Evolutionary conservation across 2,888 invertebrate species (phyloP).

Genomic region (Drosophila kanekoi): DNA sequence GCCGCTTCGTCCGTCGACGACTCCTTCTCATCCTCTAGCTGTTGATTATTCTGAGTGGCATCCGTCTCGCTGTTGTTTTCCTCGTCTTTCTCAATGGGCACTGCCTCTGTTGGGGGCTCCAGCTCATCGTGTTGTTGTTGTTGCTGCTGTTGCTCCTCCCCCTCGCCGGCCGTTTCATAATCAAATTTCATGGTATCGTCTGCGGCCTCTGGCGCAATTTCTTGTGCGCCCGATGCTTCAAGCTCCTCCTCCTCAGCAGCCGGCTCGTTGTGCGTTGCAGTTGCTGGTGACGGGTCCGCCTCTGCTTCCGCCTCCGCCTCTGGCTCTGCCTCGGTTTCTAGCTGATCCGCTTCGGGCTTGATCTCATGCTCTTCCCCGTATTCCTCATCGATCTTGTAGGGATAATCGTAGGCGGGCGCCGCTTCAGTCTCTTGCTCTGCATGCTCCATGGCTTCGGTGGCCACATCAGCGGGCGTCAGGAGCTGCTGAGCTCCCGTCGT

Average conservation of each 20-base stretch:
- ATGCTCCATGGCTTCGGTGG: constrained; percentile 51
- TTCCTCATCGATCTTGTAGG: constrained; percentile 83
- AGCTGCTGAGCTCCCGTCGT: constrained; percentile 66
- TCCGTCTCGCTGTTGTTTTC: constrained; percentile 55
- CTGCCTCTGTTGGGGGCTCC: constrained; percentile 24
- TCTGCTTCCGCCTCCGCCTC: constrained; percentile 4
- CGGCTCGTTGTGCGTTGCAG: constrained; percentile 21
- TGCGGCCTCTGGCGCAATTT: constrained; percentile 42
- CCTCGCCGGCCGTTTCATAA: constrained; percentile 71
- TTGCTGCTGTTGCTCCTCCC: constrained; percentile 36
- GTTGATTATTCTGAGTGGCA: constrained; percentile 55
- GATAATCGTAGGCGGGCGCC: constrained; percentile 79
- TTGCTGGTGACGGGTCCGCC: constrained; percentile 5
- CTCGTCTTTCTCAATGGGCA: constrained; percentile 39
- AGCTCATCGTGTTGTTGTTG: constrained; percentile 47
- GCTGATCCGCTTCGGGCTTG: constrained; percentile 42
- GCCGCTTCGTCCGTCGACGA: constrained; percentile 5
- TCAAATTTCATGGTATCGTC: constrained; percentile 83
- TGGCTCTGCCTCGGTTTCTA: constrained; percentile 1
- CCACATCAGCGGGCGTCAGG: constrained; percentile 64
- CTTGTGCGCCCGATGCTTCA: constrained; percentile 65
- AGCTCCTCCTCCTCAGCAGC: constrained; percentile 39
- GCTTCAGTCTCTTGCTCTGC: constrained; percentile 54
- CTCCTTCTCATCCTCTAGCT: constrained; percentile 49
- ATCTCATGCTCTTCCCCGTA: constrained; percentile 70